phyloP scores from a whole-genome alignment of 37 sponge, comb jelly and placozoan genomes.

The Chondrosia reniformis region DNA sequence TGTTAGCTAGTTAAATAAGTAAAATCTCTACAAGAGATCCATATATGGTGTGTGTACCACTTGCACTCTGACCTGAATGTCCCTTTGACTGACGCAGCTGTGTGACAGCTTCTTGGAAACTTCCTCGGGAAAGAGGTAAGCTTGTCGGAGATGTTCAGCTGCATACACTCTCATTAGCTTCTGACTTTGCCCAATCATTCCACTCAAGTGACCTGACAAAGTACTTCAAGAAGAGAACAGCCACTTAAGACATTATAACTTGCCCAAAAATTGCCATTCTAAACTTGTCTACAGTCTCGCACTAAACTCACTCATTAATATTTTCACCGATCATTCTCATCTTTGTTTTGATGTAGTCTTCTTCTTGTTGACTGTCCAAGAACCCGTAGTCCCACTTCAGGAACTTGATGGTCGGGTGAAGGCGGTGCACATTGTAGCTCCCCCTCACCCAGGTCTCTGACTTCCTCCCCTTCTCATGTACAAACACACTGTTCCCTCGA shows the following conservation, averaged over 20 bases:
- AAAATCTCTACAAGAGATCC: background rate
- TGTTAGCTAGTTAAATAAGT: background rate
- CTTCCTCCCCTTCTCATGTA: background rate
- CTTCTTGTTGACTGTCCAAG: conserved; percentile 32
- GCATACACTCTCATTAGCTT: conserved; percentile 38
- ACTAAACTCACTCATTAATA: no score
- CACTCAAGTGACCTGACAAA: conserved; percentile 9
- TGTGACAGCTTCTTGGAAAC: conserved; percentile 29
- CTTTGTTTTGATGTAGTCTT: conserved; percentile 77
- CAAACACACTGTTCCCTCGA: conserved; percentile 39
- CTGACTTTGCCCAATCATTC: conserved; percentile 29
- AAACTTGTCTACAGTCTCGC: no score
- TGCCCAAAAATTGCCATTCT: no score
- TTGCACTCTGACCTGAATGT: conserved; percentile 40
- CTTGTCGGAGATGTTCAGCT: conserved; percentile 12
- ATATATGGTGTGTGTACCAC: background rate
- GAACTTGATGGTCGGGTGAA: conserved; percentile 47
- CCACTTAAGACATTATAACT: no score
- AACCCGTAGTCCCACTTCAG: conserved; percentile 51
- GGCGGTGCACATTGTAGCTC: conserved; percentile 48
- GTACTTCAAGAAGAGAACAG: no score
- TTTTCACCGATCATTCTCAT: conserved; percentile 68
- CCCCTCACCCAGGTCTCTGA: conserved; percentile 47
- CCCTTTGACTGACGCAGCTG: conserved; percentile 71
- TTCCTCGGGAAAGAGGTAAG: background rate